phyloP scores from a whole-genome alignment of 2,888 invertebrate species.

The Ophion obscuratus region DNA sequence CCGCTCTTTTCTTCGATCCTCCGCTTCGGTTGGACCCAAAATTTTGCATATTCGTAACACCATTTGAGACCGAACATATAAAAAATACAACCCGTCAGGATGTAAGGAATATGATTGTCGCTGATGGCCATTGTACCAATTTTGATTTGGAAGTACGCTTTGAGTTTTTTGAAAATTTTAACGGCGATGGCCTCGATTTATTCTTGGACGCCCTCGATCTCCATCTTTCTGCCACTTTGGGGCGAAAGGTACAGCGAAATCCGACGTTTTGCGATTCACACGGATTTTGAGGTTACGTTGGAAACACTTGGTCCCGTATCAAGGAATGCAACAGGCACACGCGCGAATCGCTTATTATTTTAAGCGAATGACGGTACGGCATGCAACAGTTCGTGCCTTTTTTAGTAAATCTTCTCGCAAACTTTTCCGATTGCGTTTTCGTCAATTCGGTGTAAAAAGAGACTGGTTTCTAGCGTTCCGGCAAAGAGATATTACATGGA shows the following conservation, averaged over 20 bases:
- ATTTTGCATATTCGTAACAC: slow-evolving; percentile 80
- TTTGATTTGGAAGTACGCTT: not conserved
- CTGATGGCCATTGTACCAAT: slow-evolving; percentile 19
- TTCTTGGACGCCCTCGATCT: no score
- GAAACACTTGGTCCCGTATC: not conserved
- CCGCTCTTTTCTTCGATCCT: slow-evolving; percentile 60
- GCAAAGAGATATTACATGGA: no score
- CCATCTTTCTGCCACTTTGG: not conserved
- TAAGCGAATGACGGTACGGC: slow-evolving; percentile 7
- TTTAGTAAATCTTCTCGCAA: not conserved
- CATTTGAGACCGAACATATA: slow-evolving; percentile 80
- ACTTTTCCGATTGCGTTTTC: not conserved
- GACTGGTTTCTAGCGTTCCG: not conserved
- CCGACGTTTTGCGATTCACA: not conserved
- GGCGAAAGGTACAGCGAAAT: not conserved
- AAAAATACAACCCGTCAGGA: slow-evolving; percentile 78
- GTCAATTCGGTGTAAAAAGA: not conserved
- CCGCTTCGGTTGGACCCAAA: slow-evolving; percentile 73
- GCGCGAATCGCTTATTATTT: not conserved
- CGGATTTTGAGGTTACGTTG: slow-evolving; percentile 24
- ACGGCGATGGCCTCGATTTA: not conserved
- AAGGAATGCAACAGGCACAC: not conserved
- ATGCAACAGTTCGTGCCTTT: not conserved
- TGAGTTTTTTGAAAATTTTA: not conserved
- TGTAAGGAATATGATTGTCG: slow-evolving; percentile 72